Percentiles rank a stretch among this genome's conserved stretches.
Conservation (phyloP, 1,140 invertebrate genomes). For the Drepana arcuata region DNA sequence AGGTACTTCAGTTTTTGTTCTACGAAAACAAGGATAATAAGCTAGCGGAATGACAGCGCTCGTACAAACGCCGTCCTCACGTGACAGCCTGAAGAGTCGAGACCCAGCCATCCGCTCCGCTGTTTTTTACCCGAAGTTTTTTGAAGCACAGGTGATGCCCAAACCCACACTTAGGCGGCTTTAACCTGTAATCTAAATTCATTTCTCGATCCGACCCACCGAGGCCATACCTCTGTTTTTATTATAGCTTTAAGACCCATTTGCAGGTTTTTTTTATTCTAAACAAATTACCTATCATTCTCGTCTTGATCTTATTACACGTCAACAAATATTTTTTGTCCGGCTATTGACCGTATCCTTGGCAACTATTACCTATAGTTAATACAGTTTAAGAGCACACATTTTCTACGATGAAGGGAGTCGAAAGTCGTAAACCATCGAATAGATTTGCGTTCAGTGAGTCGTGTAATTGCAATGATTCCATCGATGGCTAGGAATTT, state of each 20-base stretch:
- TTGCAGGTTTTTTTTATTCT: constrained; percentile 64
- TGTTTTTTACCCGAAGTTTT: constrained; percentile 47
- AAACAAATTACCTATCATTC: constrained; percentile 69
- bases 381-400: not conserved
- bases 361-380: constrained; percentile 3
- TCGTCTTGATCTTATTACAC: constrained; percentile 47
- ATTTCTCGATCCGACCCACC: constrained; percentile 66
- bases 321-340: constrained; percentile 37
- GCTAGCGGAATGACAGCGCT: constrained; percentile 21
- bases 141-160: constrained; percentile 53
- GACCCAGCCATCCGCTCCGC: constrained; percentile 15
- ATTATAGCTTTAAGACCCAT: constrained; percentile 62
- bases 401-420: not conserved
- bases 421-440: constrained; percentile 23
- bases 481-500: constrained; percentile 28
- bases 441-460: constrained; percentile 41
- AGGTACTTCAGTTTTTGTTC: constrained; percentile 21
- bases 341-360: constrained; percentile 8
- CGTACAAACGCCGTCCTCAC: constrained; percentile 24
- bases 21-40: constrained; percentile 31
- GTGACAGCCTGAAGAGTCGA: constrained; percentile 34
- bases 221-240: constrained; percentile 62
- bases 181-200: constrained; percentile 71
- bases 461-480: constrained; percentile 39
- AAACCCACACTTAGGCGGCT: constrained; percentile 65